Evolutionary conservation across 2,888 invertebrate genomes (phyloP), one percentile per base, ranked within the genome.

Genomic region (Alitta virens): DNA sequence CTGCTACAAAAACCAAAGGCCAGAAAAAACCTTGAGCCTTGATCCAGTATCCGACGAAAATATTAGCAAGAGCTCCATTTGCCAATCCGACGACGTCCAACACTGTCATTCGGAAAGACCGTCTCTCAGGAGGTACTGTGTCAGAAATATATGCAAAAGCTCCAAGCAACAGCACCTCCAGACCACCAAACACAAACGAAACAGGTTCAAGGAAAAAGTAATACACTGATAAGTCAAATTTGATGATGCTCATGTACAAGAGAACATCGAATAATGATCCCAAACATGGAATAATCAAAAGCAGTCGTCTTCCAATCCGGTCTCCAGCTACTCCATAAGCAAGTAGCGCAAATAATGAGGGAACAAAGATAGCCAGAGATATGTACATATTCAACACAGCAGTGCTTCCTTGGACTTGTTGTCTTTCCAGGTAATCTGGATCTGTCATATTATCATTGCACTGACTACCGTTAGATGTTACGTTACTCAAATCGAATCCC

Each of bases 371-470:
- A 5, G 40, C 52, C 21, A 59, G 23, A 1, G 18, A 9, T 12
- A 59, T 2, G 21, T 59, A 51, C 59, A 59, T 59, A 40, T 51
- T 38, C 59, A 50, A 51, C 38, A 24, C 40, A 23, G 59, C 59
- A 14, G 59, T 27, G 23, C 38, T 51, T 1, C 38, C 51, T 51
- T 56, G 56, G 1, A 59, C 59, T 3, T 14, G 3, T 38, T 59
- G 38, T 33, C 40, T 50, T 21, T 38, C 38, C 2, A 51, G n/a
- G 59, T 59, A 59, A 23, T 51, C n/a, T 7, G 59, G 59, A 40
- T 59, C 59, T 12, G 51, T 7, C 2, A 38, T 7, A n/a, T 59
- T 59, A 14, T 38, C 51, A 21, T 3, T 25, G 40, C 59, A 59
- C n/a, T 27, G 21, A 27, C 27, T 27, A 23, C 33, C 16, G 9